A percentile compares a stretch with the other conserved stretches of the same genome.
These are phyloP conservation scores for Stratiolaelaps scimitus DNA, from an alignment of 1,140 invertebrate genomes.

Conservation along the genomic window DNA sequence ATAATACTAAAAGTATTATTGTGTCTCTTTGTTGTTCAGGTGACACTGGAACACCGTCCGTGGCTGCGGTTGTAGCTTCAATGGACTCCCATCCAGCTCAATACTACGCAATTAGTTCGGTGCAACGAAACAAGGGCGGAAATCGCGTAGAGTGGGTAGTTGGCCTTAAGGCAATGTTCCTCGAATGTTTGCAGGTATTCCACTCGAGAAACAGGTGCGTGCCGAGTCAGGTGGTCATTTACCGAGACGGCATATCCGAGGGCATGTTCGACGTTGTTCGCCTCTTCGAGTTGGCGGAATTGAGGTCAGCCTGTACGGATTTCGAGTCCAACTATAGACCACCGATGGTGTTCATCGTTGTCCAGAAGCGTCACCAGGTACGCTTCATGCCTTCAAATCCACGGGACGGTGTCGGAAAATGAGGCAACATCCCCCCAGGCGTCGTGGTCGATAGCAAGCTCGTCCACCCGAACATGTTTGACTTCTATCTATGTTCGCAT, in stretches of 20 bases:
- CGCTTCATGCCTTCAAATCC: conserved; percentile 38
- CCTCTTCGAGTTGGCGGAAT: conserved; percentile 51
- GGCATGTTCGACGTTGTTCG: conserved; percentile 60
- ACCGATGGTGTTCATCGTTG: conserved; percentile 63
- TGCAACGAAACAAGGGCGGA: conserved; percentile 31
- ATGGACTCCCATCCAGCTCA: conserved; percentile 31
- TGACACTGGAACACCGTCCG: not conserved
- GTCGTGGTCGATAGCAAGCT: conserved; percentile 69
- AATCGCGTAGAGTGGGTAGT: not conserved
- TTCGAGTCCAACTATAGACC: conserved; percentile 49
- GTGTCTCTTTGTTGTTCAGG: not conserved
- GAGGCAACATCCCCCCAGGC: conserved; percentile 42
- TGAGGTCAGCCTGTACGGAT: conserved; percentile 52
- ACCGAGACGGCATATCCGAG: conserved; percentile 75
- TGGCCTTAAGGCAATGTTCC: not conserved
- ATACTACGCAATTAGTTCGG: conserved; percentile 31
- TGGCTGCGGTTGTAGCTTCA: conserved; percentile 30
- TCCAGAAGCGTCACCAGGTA: conserved; percentile 81
- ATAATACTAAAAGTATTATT: no score
- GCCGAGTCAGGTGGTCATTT: conserved; percentile 57
- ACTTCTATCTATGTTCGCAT: conserved; percentile 69
- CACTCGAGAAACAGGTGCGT: conserved; percentile 13
- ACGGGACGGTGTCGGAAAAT: not conserved
- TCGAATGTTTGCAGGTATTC: not conserved
- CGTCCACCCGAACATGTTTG: conserved; percentile 62